phyloP scores from a whole-genome alignment of 2,797 vertebrate species.

The Cuculus canorus region DNA sequence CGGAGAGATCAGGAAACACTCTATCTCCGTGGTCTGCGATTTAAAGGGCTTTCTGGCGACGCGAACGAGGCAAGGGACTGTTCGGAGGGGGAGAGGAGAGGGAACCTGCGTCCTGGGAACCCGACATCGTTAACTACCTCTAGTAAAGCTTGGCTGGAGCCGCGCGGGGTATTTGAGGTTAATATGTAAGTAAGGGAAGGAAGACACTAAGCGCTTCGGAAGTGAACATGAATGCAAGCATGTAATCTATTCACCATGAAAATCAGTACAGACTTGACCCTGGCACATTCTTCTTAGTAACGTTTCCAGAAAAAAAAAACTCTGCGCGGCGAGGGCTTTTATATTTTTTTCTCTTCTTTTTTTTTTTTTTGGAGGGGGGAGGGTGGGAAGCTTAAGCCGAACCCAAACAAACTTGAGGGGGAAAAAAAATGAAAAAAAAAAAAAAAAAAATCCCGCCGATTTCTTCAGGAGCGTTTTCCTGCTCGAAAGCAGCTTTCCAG shows the following conservation, averaged over 20 bases:
- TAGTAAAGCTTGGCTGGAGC: conserved; percentile 64
- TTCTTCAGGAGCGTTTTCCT: background rate
- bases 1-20: background rate
- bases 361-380: accelerated
- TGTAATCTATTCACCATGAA: conserved; percentile 82
- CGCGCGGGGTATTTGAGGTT: conserved; percentile 65
- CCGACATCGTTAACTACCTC: conserved; percentile 22
- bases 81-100: background rate
- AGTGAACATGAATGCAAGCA: conserved; percentile 81
- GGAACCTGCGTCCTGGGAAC: background rate
- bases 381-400: background rate
- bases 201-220: conserved; percentile 79
- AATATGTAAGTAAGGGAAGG: conserved; percentile 75
- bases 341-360: accelerated
- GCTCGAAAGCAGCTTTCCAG: background rate
- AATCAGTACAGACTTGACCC: conserved; percentile 79
- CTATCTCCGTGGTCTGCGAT: background rate
- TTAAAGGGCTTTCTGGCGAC: conserved; percentile 21
- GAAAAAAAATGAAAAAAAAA: too few relatives aligned
- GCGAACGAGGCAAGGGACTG: background rate
- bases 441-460: background rate
- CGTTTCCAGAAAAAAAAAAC: conserved; percentile 53
- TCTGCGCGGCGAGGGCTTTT: background rate
- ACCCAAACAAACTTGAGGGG: background rate
- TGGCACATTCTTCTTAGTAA: conserved; percentile 72